A percentile compares a stretch with the other conserved stretches of the same genome.
phyloP scores from a whole-genome alignment of 2,113 vertebrate species.

The Ailuropoda melanoleuca region DNA sequence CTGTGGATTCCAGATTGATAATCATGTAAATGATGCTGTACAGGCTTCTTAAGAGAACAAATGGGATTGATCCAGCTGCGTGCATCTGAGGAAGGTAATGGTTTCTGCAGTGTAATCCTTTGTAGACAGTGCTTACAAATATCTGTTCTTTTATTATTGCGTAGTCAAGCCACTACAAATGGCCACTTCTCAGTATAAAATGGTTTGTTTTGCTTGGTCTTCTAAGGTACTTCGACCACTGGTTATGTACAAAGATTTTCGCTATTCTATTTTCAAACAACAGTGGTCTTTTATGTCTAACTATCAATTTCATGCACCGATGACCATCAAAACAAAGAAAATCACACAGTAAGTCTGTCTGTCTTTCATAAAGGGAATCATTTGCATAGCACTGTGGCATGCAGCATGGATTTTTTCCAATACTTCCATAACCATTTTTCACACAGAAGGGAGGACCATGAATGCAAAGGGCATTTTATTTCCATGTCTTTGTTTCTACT shows the following conservation, averaged over 20 bases:
- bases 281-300: conserved; percentile 25
- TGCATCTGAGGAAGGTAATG: neutral
- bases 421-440: neutral
- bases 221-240: neutral
- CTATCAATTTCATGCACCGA: conserved; percentile 58
- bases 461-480: conserved; percentile 17
- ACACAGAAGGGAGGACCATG: neutral
- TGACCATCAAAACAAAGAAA: conserved; percentile 46
- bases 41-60: neutral
- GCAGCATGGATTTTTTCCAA: neutral
- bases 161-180: neutral
- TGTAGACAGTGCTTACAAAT: neutral
- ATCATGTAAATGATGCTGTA: neutral
- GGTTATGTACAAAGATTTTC: conserved; percentile 4
- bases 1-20: neutral
- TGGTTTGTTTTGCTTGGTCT: neutral
- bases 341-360: conserved; percentile 23
- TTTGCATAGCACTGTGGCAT: neutral
- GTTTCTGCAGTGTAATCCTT: neutral
- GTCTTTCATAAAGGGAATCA: conserved; percentile 30
- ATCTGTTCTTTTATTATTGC: neutral
- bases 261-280: conserved; percentile 44
- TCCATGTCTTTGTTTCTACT: neutral
- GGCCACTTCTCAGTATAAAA: neutral
- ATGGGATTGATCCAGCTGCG: fast-evolving